phyloP scores from a whole-genome alignment of 2,113 vertebrate genomes.

The Alligator mississippiensis region DNA sequence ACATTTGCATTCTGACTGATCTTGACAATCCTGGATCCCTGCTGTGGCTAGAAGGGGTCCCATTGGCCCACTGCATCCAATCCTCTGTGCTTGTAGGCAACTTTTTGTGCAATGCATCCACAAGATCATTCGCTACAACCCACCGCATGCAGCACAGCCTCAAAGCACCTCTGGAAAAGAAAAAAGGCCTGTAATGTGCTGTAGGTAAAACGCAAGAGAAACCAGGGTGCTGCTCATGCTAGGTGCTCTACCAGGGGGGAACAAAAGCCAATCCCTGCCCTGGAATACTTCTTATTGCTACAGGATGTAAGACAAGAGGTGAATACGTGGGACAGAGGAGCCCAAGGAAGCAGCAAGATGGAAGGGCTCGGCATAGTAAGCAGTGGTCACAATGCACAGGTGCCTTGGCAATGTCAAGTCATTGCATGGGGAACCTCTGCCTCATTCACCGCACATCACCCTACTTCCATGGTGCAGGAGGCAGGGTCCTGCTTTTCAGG shows the following conservation, averaged over 20 bases:
- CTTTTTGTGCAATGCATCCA: too few species aligned
- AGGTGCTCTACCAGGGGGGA: not conserved
- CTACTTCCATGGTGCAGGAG: not conserved
- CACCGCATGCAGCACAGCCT: not conserved
- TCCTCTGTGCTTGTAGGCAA: too few species aligned
- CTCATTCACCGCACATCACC: rapidly evolving
- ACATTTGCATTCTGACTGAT: too few species aligned
- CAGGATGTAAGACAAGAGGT: not conserved
- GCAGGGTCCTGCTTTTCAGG: rapidly evolving
- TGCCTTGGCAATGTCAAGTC: not conserved
- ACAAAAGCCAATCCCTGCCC: not conserved
- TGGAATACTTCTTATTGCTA: not conserved
- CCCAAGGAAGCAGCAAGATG: not conserved
- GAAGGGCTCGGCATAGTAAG: not conserved
- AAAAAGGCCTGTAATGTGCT: not conserved
- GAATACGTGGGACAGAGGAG: not conserved
- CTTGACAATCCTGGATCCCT: too few species aligned
- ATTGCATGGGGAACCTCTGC: not conserved
- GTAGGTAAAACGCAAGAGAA: too few species aligned
- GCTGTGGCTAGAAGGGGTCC: too few species aligned
- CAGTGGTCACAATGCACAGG: rapidly evolving
- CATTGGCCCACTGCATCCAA: too few species aligned
- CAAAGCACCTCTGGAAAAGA: not conserved
- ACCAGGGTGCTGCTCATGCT: not conserved
- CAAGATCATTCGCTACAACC: too few species aligned